These are phyloP conservation scores for Druceiella hillmani DNA, from an alignment of 2,888 invertebrate genomes.

Conservation along the genomic window DNA sequence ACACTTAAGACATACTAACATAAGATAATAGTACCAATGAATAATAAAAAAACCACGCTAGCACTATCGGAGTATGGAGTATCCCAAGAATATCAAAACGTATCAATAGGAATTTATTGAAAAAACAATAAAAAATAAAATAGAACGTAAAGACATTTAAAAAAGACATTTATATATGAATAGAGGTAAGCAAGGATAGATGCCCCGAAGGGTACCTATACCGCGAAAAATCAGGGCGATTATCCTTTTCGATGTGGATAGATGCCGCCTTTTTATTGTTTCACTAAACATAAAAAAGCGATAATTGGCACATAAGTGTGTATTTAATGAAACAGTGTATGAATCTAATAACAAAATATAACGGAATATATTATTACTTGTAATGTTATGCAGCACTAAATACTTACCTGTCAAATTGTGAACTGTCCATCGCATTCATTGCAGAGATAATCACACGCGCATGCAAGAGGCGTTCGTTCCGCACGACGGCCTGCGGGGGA, in stretches of 20 bases:
- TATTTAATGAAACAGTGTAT: slow-evolving; percentile 14
- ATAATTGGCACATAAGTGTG: slow-evolving; percentile 15
- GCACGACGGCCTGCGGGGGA: slow-evolving; percentile 46
- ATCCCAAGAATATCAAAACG: no score
- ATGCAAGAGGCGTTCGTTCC: slow-evolving; percentile 9
- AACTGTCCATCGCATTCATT: slow-evolving; percentile 15
- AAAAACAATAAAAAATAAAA: no score
- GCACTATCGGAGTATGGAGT: no score
- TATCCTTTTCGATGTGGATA: slow-evolving; percentile 18
- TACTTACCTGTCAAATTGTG: slow-evolving; percentile 13
- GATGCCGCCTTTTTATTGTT: slow-evolving; percentile 18
- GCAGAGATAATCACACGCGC: slow-evolving; percentile 13
- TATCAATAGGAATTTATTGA: no score
- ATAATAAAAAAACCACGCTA: no score
- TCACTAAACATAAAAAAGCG: slow-evolving; percentile 15
- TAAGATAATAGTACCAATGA: no score
- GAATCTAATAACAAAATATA: slow-evolving; percentile 16
- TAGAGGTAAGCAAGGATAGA: no score
- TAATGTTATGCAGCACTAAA: slow-evolving; percentile 16
- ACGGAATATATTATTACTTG: slow-evolving; percentile 13
- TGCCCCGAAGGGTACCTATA: slow-evolving; percentile 17
- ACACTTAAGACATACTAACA: no score
- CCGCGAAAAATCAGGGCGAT: slow-evolving; percentile 17
- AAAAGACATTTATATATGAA: no score
- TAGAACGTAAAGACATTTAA: no score